These are phyloP conservation scores for Indicator indicator DNA, from an alignment of 2,113 vertebrate genomes.

Conservation along the genomic window DNA sequence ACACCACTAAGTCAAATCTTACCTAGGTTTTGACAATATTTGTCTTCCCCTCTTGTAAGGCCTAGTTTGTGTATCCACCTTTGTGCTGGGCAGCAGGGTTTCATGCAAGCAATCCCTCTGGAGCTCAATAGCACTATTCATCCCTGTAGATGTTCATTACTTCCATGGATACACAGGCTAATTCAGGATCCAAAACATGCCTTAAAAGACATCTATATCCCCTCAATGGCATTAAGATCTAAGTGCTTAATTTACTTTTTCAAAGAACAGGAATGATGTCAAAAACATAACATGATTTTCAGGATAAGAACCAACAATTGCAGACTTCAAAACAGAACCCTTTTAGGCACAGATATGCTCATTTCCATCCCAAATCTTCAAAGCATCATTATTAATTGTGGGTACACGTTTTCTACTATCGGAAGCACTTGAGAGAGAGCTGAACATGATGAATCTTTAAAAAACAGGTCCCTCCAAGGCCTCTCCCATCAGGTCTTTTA, in stretches of 20 bases:
- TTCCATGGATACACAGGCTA: background rate
- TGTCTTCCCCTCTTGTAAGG: background rate
- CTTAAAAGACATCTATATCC: background rate
- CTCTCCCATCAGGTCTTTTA: background rate
- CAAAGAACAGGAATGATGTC: background rate
- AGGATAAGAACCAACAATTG: background rate
- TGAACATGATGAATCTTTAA: conserved; percentile 1
- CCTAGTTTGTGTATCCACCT: background rate
- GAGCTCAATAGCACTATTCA: background rate
- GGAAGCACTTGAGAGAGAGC: background rate
- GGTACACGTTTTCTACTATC: background rate
- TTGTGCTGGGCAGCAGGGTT: background rate
- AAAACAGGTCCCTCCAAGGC: background rate
- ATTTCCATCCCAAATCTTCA: background rate
- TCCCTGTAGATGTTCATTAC: background rate
- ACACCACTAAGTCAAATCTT: background rate
- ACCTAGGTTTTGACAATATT: background rate
- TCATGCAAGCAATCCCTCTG: background rate
- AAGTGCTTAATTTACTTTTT: background rate
- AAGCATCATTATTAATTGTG: background rate
- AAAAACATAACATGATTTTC: background rate
- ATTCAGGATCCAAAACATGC: background rate
- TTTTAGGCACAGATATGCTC: background rate
- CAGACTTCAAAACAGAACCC: background rate
- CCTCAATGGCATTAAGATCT: background rate